These are phyloP conservation scores for Sebastes baramenuke DNA, from an alignment of 2,797 vertebrate species.

Conservation along the genomic window DNA sequence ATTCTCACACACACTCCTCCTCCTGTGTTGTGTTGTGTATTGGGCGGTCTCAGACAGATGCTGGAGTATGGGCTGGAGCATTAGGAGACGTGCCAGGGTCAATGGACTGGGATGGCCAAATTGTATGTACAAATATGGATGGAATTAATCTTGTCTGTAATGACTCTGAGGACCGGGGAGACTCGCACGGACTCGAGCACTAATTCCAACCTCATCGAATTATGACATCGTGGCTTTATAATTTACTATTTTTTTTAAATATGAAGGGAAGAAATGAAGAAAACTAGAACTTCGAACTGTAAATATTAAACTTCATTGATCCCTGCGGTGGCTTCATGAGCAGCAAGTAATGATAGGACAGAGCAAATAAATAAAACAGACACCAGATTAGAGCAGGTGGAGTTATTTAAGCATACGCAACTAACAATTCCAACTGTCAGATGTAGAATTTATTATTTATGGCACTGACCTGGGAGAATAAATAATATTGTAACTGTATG, in stretches of 20 bases:
- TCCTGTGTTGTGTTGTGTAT: constrained; percentile 44
- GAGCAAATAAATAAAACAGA: constrained; percentile 14
- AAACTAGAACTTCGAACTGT: background rate
- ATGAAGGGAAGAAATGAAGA: background rate
- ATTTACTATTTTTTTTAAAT: background rate
- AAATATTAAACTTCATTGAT: background rate
- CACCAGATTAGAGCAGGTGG: constrained; percentile 28
- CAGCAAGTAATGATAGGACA: background rate
- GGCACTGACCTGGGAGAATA: constrained; percentile 45
- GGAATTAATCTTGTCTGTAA: constrained; percentile 66
- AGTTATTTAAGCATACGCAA: constrained; percentile 30
- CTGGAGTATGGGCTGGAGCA: constrained; percentile 35
- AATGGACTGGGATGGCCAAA: constrained; percentile 60
- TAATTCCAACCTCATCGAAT: background rate
- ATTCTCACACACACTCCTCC: constrained; percentile 26
- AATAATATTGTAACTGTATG: constrained; percentile 58
- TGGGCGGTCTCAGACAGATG: constrained; percentile 55
- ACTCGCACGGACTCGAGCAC: background rate
- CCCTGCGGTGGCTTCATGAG: background rate
- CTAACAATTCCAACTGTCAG: constrained; percentile 20
- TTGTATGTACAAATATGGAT: constrained; percentile 66
- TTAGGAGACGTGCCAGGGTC: constrained; percentile 61
- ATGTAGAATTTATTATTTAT: constrained; percentile 51
- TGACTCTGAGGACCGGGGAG: constrained; percentile 38
- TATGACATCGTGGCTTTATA: background rate